A percentile compares a stretch with the other conserved stretches of the same genome.
These are phyloP conservation scores for Eufriesea mexicana DNA, from an alignment of 1,140 invertebrate species.

Conservation along the genomic window DNA sequence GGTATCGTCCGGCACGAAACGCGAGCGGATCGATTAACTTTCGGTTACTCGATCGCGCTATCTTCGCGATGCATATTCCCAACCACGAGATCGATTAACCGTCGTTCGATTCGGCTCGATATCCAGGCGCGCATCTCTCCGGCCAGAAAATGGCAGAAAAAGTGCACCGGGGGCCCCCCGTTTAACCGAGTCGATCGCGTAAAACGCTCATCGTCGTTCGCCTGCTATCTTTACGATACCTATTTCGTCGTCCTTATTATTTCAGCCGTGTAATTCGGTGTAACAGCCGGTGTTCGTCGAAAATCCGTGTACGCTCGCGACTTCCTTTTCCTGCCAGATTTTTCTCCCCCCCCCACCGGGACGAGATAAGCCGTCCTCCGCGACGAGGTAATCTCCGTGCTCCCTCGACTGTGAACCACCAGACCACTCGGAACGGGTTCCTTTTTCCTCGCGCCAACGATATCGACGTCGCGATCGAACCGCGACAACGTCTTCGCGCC, in stretches of 20 bases:
- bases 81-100: too few relatives aligned
- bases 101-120: too few relatives aligned
- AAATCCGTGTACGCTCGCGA: not conserved
- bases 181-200: constrained; percentile 1
- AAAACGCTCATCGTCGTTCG: constrained; percentile 5
- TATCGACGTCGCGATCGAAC: too few relatives aligned
- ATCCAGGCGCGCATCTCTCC: too few relatives aligned
- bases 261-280: constrained; percentile 33
- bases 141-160: too few relatives aligned
- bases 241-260: not conserved
- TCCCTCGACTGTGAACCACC: not conserved
- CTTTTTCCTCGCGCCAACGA: too few relatives aligned
- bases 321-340: too few relatives aligned
- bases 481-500: too few relatives aligned
- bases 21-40: too few relatives aligned
- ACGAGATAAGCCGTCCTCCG: not conserved
- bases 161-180: constrained; percentile 14
- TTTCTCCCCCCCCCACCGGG: not conserved
- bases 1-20: too few relatives aligned
- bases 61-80: too few relatives aligned
- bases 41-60: too few relatives aligned
- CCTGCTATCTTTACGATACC: constrained; percentile 8
- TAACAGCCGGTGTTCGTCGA: constrained; percentile 10
- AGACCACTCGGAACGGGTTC: not conserved
- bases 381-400: not conserved